Percentiles rank a stretch among this genome's conserved stretches.
These are phyloP conservation scores for Ciconia maguari DNA, from an alignment of 2,113 vertebrate species.

Conservation along the genomic window DNA sequence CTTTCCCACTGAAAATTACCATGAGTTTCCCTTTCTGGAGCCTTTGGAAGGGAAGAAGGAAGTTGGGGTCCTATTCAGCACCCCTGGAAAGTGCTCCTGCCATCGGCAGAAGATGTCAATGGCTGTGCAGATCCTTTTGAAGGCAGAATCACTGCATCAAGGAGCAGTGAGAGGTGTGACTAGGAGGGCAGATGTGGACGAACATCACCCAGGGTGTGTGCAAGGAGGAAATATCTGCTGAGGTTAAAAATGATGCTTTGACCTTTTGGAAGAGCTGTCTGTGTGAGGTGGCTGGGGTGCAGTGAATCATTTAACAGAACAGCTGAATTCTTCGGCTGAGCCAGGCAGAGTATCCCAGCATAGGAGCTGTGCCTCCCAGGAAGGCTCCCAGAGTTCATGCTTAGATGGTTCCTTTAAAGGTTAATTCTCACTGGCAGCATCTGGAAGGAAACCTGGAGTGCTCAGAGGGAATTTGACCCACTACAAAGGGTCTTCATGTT, in stretches of 20 bases:
- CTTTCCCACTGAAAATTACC: neutral
- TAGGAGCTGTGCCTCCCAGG: neutral
- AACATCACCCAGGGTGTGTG: neutral
- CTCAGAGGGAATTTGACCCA: neutral
- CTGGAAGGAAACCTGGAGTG: neutral
- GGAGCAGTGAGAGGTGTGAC: neutral
- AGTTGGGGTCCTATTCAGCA: neutral
- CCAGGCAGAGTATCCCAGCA: neutral
- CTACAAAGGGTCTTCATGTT: neutral
- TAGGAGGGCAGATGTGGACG: neutral
- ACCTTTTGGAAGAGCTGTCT: neutral
- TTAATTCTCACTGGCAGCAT: conserved; percentile 8
- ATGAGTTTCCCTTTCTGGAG: neutral
- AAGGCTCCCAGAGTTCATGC: neutral
- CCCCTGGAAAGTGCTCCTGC: neutral
- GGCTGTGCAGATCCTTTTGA: neutral
- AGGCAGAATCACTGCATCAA: neutral
- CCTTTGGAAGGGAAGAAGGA: neutral
- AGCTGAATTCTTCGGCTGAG: neutral
- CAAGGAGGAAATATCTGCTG: neutral
- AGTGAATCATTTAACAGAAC: neutral
- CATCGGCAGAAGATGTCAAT: rapidly evolving
- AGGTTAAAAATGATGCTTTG: neutral
- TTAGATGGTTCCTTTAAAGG: neutral
- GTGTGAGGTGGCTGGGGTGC: neutral